Conservation (phyloP, 2,797 vertebrate species). For the Poeciliopsis gracilis region DNA sequence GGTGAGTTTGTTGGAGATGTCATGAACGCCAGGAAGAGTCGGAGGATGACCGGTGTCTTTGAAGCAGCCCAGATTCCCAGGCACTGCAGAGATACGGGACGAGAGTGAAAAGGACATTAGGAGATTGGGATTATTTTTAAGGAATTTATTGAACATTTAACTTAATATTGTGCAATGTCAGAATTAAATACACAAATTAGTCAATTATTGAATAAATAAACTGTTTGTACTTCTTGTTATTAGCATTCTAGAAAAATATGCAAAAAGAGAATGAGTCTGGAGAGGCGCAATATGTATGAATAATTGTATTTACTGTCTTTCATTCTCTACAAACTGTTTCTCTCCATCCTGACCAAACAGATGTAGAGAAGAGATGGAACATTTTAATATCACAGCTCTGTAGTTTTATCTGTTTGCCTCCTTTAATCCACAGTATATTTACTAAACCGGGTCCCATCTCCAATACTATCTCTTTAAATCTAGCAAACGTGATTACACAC, state of each 20-base stretch:
- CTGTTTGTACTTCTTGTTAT: neutral
- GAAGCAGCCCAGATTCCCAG: constrained; percentile 95
- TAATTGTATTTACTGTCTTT: neutral
- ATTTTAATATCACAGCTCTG: constrained; percentile 32
- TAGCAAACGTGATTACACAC: constrained; percentile 34
- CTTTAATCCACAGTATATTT: constrained; percentile 39
- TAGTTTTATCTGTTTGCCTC: constrained; percentile 23
- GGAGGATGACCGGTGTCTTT: constrained; percentile 94
- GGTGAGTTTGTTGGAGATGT: constrained; percentile 94
- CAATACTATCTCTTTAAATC: constrained; percentile 31
- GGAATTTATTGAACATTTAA: neutral
- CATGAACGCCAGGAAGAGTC: constrained; percentile 89
- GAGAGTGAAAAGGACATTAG: neutral
- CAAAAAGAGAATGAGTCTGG: neutral
- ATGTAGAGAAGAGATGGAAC: constrained; percentile 21
- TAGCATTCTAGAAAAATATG: neutral
- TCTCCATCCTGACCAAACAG: constrained; percentile 15
- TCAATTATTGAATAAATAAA: neutral
- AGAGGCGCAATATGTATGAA: neutral
- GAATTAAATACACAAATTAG: neutral
- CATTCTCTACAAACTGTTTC: neutral
- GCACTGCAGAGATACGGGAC: constrained; percentile 82
- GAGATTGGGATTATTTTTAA: constrained; percentile 6
- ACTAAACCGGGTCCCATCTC: constrained; percentile 41
- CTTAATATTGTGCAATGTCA: neutral